These are phyloP conservation scores for Marisa cornuarietis DNA, from an alignment of 1,140 invertebrate genomes.

Conservation along the genomic window DNA sequence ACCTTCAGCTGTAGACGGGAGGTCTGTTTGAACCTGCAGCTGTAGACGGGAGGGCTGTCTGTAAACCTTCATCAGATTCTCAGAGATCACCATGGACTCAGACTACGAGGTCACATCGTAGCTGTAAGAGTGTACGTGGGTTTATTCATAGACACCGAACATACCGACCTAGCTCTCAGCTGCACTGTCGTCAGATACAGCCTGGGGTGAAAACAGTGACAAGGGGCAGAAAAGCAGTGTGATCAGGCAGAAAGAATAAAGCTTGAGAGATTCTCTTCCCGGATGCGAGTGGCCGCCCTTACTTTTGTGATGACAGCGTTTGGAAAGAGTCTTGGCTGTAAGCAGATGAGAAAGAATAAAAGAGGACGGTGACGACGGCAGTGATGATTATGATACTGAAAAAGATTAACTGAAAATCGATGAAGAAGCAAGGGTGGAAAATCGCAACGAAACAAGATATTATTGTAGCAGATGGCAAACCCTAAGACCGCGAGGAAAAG, in stretches of 20 bases:
- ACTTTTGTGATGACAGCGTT: too few species aligned
- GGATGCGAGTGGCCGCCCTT: too few species aligned
- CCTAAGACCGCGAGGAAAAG: neutral
- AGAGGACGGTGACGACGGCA: neutral
- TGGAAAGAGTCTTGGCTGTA: too few species aligned
- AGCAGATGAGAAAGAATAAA: neutral
- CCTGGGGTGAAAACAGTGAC: neutral
- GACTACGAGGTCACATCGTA: too few species aligned
- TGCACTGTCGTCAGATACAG: neutral
- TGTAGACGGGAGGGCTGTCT: neutral
- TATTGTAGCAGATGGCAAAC: slow-evolving; percentile 1
- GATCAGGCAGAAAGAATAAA: neutral
- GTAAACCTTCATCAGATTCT: too few species aligned
- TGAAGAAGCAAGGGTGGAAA: neutral
- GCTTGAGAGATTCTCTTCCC: neutral
- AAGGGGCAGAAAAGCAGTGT: neutral
- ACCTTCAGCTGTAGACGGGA: neutral
- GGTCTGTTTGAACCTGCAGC: neutral
- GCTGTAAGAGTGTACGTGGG: too few species aligned
- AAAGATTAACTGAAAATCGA: neutral
- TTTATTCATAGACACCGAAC: too few species aligned
- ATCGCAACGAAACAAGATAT: neutral
- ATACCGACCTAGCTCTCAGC: too few species aligned
- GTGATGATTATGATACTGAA: neutral
- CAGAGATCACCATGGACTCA: too few species aligned